Evolutionary conservation across 2,113 vertebrate genomes (phyloP).

Genomic region (Neogale vison): DNA sequence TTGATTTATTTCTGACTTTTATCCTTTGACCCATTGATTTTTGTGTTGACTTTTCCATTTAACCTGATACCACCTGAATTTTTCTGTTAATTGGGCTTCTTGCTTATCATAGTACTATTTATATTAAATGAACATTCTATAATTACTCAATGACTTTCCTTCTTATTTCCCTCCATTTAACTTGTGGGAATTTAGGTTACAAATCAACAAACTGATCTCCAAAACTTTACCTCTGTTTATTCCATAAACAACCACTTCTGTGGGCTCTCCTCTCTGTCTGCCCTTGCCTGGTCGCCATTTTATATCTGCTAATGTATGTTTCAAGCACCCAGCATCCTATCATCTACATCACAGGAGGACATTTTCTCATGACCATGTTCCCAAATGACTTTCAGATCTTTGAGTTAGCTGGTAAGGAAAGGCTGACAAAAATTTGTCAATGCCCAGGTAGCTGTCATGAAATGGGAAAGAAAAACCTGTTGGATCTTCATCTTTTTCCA

Average conservation of each 20-base stretch:
- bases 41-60: background rate
- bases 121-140: background rate
- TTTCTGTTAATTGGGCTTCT: background rate
- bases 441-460: background rate
- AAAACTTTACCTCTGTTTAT: background rate
- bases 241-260: background rate
- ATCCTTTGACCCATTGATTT: background rate
- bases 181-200: background rate
- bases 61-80: background rate
- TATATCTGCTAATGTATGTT: too few species aligned
- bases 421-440: background rate
- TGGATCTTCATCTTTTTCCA: background rate
- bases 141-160: background rate
- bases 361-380: background rate
- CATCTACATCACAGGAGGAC: background rate
- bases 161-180: background rate
- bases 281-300: background rate
- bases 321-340: fast-evolving
- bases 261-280: background rate
- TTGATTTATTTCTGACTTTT: background rate
- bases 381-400: background rate
- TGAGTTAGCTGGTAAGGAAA: background rate
- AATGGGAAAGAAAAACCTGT: background rate
- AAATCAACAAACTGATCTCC: background rate
- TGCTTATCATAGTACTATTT: background rate